Evolutionary conservation across 2,888 invertebrate genomes (phyloP).

Genomic region (Diaperis boleti): DNA sequence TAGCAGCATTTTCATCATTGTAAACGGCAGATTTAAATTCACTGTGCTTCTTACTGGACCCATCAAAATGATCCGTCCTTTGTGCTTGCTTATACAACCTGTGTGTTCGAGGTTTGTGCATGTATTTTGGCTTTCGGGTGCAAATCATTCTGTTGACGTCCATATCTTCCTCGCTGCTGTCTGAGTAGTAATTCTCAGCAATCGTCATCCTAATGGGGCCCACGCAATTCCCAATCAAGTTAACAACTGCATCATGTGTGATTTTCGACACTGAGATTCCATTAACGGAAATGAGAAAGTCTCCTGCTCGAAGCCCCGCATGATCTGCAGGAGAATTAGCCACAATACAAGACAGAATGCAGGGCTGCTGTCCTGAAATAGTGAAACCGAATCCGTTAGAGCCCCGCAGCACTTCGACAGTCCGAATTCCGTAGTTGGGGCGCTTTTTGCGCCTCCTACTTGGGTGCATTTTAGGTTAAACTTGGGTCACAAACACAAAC

Average conservation of each 20-base stretch:
- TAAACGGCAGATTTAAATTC: constrained; percentile 10
- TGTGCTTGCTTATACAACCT: constrained; percentile 49
- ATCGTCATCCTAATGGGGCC: constrained; percentile 88
- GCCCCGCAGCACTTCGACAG: constrained; percentile 88
- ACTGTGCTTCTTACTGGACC: constrained; percentile 22
- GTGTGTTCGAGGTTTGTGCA: constrained; percentile 65
- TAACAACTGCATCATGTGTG: constrained; percentile 93
- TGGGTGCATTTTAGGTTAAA: constrained; percentile 69
- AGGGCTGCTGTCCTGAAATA: constrained; percentile 96
- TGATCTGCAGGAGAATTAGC: constrained; percentile 90
- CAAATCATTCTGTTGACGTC: constrained; percentile 67
- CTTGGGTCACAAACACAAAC: constrained; percentile 38
- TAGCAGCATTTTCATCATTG: constrained; percentile 44
- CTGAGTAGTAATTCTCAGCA: constrained; percentile 87
- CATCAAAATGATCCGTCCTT: constrained; percentile 19
- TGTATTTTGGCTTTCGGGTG: constrained; percentile 74
- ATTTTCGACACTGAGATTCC: constrained; percentile 91
- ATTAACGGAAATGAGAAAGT: constrained; percentile 92
- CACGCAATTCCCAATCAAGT: constrained; percentile 88
- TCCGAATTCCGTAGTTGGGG: constrained; percentile 80
- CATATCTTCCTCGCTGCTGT: constrained; percentile 85
- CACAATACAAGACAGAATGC: constrained; percentile 94
- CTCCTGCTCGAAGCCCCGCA: constrained; percentile 91
- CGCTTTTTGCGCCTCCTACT: constrained; percentile 77
- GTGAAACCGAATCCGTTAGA: constrained; percentile 97